phyloP scores from a whole-genome alignment of 2,797 vertebrate genomes.

The Remorina albescens region DNA sequence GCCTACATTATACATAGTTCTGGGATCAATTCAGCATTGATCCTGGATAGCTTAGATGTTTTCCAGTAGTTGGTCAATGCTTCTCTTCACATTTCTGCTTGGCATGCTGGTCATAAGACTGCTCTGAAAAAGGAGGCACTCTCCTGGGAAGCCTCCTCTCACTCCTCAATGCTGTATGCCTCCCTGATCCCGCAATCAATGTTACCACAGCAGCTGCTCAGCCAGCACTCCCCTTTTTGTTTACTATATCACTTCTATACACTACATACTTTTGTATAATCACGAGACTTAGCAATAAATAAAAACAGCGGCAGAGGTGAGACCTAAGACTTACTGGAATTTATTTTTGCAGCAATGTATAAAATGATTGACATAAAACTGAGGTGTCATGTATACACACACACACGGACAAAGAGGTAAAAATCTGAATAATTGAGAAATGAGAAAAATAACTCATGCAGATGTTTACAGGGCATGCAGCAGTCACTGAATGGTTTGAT shows the following conservation, averaged over 20 bases:
- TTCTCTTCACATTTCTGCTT: constrained; percentile 81
- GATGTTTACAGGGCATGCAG: background rate
- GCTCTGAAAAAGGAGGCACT: constrained; percentile 66
- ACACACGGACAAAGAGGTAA: constrained; percentile 10
- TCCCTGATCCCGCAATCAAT: constrained; percentile 81
- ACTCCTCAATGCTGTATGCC: constrained; percentile 66
- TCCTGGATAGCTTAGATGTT: constrained; percentile 84
- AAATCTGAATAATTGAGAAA: background rate
- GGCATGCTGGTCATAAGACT: constrained; percentile 78
- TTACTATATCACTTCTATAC: constrained; percentile 71
- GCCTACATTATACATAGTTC: constrained; percentile 85
- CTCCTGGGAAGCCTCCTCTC: constrained; percentile 71
- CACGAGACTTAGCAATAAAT: constrained; percentile 42
- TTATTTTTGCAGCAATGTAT: constrained; percentile 15
- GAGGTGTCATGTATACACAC: background rate
- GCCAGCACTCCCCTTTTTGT: constrained; percentile 70
- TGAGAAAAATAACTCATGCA: background rate
- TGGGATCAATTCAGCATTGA: constrained; percentile 85
- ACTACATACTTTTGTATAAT: constrained; percentile 46
- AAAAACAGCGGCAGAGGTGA: constrained; percentile 31
- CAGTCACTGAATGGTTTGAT: background rate
- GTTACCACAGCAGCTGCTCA: constrained; percentile 74
- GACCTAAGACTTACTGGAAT: background rate
- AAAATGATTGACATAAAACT: background rate
- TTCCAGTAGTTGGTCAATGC: constrained; percentile 85